Base-by-base conservation (phyloP, 2,797 vertebrate species). In the Acropternis orthonyx region DNA sequence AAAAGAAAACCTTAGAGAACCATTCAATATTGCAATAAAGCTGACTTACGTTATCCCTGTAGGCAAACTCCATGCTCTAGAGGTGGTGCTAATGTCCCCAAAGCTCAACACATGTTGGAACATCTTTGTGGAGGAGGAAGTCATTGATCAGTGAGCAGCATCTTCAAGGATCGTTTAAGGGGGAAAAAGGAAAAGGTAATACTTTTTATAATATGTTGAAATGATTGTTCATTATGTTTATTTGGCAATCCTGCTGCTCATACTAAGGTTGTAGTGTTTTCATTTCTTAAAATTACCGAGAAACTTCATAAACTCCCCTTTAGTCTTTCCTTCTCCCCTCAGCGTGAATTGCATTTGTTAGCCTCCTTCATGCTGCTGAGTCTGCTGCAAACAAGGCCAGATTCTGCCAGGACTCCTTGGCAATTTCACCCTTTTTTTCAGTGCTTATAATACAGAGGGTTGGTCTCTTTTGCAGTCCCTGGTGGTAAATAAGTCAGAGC, bases 1-100 rank as follows among this genome's bases (percentile, higher is more conserved):
- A 95, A 96, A 97, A 96, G 93, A 97, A 96, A 92, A 89, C 91
- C 93, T 91, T 92, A 82, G 94, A 93, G 95, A 96, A 61, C 86
- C 79, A 89, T 94, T 96, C 72, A 85, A 19, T 81, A 90, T 89
- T 93, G 92, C 91, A 96, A 94, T 95, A 95, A 95, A 96, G 92
- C 85, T 97, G 93, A 96, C 90, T 96, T 89, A 87, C 82, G 1
- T 94, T 95, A 94, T 96, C 92, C 92, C 93, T 92, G 65, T 92
- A 95, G 88, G 95, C 91, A 92, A 89, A 80, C 96, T 96, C 91
- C 96, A 85, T 89, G 92, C 95, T 96, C 89, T 97, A 89, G 93
- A 94, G 94, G 95, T 95, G 93, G 96, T 96, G 82, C 92, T 92
- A 86, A 80, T 78, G 81, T 95, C 96, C 93, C 77, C 85, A 95